Base-by-base conservation (phyloP, 2,113 vertebrate genomes). In the Pholis gunnellus region DNA sequence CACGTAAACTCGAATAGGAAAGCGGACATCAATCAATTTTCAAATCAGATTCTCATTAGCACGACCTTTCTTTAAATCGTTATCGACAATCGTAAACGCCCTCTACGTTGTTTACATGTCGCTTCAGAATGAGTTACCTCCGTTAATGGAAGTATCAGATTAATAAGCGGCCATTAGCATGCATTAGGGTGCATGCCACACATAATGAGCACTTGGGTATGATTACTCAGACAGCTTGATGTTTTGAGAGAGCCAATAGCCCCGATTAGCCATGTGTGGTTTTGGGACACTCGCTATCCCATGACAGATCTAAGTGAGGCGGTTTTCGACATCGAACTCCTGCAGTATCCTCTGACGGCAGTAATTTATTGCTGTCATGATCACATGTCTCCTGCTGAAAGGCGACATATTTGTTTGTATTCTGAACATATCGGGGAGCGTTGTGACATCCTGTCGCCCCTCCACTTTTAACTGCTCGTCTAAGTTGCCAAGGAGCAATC, bases 101-200 rank as follows among this genome's bases (percentile, higher is more conserved):
- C 57, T 83, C 56, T 50, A 38, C 79, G 38, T 78, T 77, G 66
- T 86, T 85, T 79, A 75, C 59, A 29, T 72, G 65, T 67, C 63
- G 9, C 80, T 77, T 86, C 54, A 57, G 60, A 54, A 67, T 50
- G 44, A 74, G 83, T 68, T 74, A 40, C 71, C 63, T 60, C 76
- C 63, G 27, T 82, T 88, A 67, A 83, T 75, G 75, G 66, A 81
- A 79, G 78, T 67, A 90, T 89, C 78, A 72, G 52, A 75, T 84
- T 88, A 88, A 90, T 89, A 89, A 90, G 85, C 80, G 83, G 78
- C 85, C 91, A 92, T 93, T 91, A 93, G 84, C 78, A 90, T 93
- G 89, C 85, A 87, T 92, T 88, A 83, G 78, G 60, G 72, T 59
- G 72, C 36, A 71, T 75, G 83, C 72, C 79, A 66, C 79, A 84